Base-by-base conservation (phyloP, 2,113 vertebrate species). In the Rhinolophus sinicus region DNA sequence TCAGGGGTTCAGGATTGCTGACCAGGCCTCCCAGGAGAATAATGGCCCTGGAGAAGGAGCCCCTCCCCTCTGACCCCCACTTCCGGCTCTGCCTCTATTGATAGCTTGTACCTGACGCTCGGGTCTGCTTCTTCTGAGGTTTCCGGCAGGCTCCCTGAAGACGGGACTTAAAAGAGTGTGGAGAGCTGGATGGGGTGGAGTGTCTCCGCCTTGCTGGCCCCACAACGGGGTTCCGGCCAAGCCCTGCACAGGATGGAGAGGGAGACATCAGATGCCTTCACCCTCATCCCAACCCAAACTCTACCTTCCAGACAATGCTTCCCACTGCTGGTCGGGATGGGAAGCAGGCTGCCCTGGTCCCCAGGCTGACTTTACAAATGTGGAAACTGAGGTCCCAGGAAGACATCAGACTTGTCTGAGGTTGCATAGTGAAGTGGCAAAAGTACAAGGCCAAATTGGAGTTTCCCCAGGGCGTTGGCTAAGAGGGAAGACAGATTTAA, bases 101-200 rank as follows among this genome's bases (percentile, higher is more conserved):
- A 65, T 21, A 22, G 38, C 70, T 28, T 15, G 6, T 72, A 97
- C 97, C 98, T 97, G 97, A 64, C 4, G 0, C 72, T n/a, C 1
- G n/a, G 21, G 38, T 26, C 9, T 47, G 88, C 85, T 96, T 94
- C 89, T 98, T 98, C 80, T 8, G 76, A 56, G 97, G 97, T 88
- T 96, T 98, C 54, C 1, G 94, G 78, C 73, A 90, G 40, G 84
- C n/a, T 3, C 38, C 93, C 78, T 30, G 35, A 15, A 97, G 62
- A 30, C 2, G 26, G 6, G 95, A 67, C 56, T 94, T 93, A 44
- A 11, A 69, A 77, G 52, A 92, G 19, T 26, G 44, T 0, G 93
- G 98, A 40, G 93, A 97, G 73, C 76, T 67, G 11, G 95, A 83
- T 0, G 94, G 97, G 1, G 94, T 96, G 26, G 69, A 28, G 28